Conservation (phyloP, 2,113 vertebrate species). For the Aplodontia rufa region DNA sequence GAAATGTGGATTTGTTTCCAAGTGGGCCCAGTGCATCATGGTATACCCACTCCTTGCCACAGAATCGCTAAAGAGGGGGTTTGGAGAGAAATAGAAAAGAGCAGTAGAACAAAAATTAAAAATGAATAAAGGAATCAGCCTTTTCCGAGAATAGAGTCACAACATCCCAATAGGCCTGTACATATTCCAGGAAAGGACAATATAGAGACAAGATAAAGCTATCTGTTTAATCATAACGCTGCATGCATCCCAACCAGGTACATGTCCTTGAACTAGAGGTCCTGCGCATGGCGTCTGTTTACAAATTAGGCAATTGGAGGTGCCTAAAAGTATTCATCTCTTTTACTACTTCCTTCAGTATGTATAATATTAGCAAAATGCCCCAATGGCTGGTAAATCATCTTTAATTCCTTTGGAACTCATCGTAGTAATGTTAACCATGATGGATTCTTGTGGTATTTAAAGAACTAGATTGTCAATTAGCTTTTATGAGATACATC, state of each 20-base stretch:
- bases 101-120: background rate
- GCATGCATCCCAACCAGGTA: background rate
- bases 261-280: conserved; percentile 29
- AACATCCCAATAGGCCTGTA: background rate
- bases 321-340: conserved; percentile 53
- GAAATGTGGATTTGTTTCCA: background rate
- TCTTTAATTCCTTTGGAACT: conserved; percentile 80
- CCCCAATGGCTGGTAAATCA: conserved; percentile 79
- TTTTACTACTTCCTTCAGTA: conserved; percentile 69
- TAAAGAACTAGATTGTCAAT: conserved; percentile 83
- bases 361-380: conserved; percentile 76
- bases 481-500: conserved; percentile 81
- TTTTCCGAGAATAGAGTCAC: background rate
- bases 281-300: conserved; percentile 39
- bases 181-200: background rate
- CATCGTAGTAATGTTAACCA: conserved; percentile 74
- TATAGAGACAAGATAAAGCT: background rate
- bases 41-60: background rate
- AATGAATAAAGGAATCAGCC: background rate
- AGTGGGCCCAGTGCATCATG: background rate
- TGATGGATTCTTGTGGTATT: conserved; percentile 82
- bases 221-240: fast-evolving
- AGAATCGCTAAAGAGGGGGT: background rate
- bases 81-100: background rate
- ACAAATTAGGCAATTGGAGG: background rate